Evolutionary conservation across 2,797 vertebrate species (phyloP), one percentile per base, ranked within the genome.

Genomic region (Macroramphosus scolopax): DNA sequence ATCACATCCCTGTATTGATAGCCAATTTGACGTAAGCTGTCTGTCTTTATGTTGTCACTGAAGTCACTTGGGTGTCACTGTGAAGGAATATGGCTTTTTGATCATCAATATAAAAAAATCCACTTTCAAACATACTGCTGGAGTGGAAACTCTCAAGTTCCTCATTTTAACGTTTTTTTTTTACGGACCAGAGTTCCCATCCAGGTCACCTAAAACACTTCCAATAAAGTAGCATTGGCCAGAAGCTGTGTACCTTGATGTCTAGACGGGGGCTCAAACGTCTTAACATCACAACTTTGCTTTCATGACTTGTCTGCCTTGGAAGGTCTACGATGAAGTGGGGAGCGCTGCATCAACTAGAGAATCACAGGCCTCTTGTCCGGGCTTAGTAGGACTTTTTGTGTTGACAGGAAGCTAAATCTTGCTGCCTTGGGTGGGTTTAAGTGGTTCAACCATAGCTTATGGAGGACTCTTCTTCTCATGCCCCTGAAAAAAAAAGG

Each of bases 401-500:
- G 41, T 39, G 41, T 57, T 9, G 37, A 69, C 36, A 58, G 49
- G n/a, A 51, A 49, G 34, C 34, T 34, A 55, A 63, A 10, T 52
- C 45, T 32, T 57, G 52, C 53, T 57, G 60, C 39, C 28, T 67
- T 8, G 3, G 11, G 16, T 32, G 40, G 24, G 20, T 3, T 65
- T 61, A 37, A 80, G 78, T 79, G 82, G 79, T 82, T 79, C 58
- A 65, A 63, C 35, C 57, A 45, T 55, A 76, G 64, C 53, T 79
- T 75, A 63, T 49, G 37, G 72, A 67, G 38, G 46, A 56, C 38
- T 43, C 31, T 34, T 42, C 20, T 63, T 63, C 32, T 64, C 51
- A 13, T 62, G 51, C 64, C 53, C 66, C 61, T 55, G 43, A 64
- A 49, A 39, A 52, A 45, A 30, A 42, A 52, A 33, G 31, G 20